These are phyloP conservation scores for Nibea albiflora DNA, from an alignment of 2,113 vertebrate species.

Conservation along the genomic window DNA sequence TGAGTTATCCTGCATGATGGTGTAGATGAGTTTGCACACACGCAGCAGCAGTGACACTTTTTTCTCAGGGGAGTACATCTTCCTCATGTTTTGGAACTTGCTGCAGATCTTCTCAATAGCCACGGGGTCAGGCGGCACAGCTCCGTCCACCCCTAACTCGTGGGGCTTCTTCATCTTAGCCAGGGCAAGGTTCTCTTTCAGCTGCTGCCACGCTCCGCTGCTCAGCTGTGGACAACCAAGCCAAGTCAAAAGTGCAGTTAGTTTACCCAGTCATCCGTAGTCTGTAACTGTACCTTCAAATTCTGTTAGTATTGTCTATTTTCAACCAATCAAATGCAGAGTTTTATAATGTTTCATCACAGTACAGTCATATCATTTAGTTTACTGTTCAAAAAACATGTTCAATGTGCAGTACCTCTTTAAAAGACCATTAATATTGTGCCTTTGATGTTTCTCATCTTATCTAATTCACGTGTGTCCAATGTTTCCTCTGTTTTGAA, in stretches of 20 bases:
- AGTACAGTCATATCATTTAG: too few species aligned
- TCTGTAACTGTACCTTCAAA: too few species aligned
- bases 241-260: neutral
- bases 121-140: slow-evolving; percentile 88
- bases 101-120: slow-evolving; percentile 95
- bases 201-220: slow-evolving; percentile 90
- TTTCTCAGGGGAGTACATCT: slow-evolving; percentile 97
- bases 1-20: slow-evolving; percentile 97
- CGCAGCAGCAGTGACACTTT: slow-evolving; percentile 93
- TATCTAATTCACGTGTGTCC: neutral
- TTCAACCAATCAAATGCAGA: too few species aligned
- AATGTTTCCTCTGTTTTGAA: neutral
- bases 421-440: neutral
- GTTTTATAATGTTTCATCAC: too few species aligned
- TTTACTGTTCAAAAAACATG: too few species aligned
- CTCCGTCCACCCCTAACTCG: slow-evolving; percentile 93
- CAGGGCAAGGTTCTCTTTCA: slow-evolving; percentile 93
- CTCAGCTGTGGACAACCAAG: slow-evolving; percentile 71
- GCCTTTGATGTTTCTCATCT: neutral
- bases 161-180: slow-evolving; percentile 91
- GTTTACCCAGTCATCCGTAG: neutral
- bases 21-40: slow-evolving; percentile 97
- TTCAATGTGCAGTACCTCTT: too few species aligned
- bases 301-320: too few species aligned
- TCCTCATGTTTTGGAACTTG: slow-evolving; percentile 94